Conservation (phyloP, 2,888 invertebrate species). For the Dynastes tityus region DNA sequence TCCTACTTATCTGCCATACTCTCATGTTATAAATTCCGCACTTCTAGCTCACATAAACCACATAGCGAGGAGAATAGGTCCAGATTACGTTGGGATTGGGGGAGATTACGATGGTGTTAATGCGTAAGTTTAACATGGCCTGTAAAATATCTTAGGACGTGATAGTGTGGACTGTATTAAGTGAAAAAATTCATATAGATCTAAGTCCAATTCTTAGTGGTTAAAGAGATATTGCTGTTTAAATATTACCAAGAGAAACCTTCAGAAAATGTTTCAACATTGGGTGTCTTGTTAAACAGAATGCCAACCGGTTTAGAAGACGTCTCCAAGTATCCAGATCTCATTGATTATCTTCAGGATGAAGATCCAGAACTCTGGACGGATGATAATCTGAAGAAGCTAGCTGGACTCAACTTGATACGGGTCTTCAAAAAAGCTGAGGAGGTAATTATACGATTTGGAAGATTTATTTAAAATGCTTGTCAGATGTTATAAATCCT, state of each 20-base stretch:
- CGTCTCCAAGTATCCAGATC: conserved; percentile 80
- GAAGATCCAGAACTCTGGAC: conserved; percentile 66
- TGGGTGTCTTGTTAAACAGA: conserved; percentile 65
- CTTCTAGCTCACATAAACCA: conserved; percentile 72
- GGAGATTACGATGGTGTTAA: conserved; percentile 72
- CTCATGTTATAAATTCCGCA: conserved; percentile 48
- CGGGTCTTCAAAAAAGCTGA: conserved; percentile 70
- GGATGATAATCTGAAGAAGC: conserved; percentile 69
- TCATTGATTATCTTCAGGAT: conserved; percentile 71
- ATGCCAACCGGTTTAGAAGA: conserved; percentile 80
- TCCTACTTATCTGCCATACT: not conserved
- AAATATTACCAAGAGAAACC: too few relatives aligned
- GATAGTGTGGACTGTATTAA: too few relatives aligned
- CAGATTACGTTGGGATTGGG: conserved; percentile 73
- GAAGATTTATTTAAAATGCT: too few relatives aligned
- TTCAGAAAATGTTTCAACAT: too few relatives aligned
- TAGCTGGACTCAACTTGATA: conserved; percentile 71
- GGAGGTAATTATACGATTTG: conserved; percentile 50
- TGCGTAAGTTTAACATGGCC: conserved; percentile 59
- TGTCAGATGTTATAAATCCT: too few relatives aligned
- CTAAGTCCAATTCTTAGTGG: too few relatives aligned
- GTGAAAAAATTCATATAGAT: too few relatives aligned
- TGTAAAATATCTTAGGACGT: too few relatives aligned
- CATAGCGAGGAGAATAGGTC: conserved; percentile 70
- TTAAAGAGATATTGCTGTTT: too few relatives aligned